Conservation (phyloP, 2,797 vertebrate species). For the Pseudomugil tenellus region DNA sequence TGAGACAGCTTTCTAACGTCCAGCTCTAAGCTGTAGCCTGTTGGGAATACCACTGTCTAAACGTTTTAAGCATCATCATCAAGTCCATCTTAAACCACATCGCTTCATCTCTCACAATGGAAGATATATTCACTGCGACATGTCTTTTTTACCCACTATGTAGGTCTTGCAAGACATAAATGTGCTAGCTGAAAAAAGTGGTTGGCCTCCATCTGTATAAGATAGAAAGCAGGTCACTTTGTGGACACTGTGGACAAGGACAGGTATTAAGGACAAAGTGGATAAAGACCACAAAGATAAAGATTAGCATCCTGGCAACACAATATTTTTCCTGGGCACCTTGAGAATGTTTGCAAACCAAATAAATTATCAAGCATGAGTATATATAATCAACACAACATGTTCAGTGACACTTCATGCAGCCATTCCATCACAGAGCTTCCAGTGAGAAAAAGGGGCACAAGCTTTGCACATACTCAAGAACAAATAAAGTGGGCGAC, state of each 20-base stretch:
- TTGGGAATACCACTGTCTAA: neutral
- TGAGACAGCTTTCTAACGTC: constrained; percentile 31
- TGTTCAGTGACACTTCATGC: neutral
- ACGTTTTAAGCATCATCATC: neutral
- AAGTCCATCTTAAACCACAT: neutral
- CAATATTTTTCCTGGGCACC: constrained; percentile 7
- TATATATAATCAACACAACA: constrained; percentile 5
- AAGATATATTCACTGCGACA: neutral
- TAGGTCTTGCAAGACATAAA: neutral
- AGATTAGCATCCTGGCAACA: constrained; percentile 38
- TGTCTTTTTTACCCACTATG: neutral
- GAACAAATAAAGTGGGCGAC: neutral
- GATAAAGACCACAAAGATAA: constrained; percentile 15
- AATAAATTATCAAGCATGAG: constrained; percentile 42
- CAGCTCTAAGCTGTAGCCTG: neutral
- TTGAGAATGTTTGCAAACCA: constrained; percentile 29
- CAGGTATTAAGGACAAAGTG: constrained; percentile 14
- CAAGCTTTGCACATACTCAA: neutral
- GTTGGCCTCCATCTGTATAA: neutral
- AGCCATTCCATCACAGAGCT: constrained; percentile 1
- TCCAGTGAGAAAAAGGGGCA: neutral
- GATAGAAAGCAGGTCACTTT: constrained; percentile 31
- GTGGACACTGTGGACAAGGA: constrained; percentile 1
- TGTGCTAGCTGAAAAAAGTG: neutral
- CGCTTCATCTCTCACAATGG: too few species aligned